Conservation (phyloP, 2,113 vertebrate species). For the Zapornia atra region DNA sequence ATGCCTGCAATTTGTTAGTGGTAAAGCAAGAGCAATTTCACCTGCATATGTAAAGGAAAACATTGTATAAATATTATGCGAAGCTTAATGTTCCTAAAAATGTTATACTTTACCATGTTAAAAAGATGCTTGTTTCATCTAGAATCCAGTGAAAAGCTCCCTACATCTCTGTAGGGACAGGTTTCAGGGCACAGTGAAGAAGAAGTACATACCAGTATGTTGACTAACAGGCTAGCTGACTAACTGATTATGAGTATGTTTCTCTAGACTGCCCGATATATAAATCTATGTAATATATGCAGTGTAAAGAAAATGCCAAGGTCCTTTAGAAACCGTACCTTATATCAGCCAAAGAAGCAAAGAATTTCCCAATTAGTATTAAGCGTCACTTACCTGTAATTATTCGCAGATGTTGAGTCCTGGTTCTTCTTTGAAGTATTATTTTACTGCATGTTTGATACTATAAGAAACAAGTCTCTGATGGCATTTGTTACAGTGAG, state of each 20-base stretch:
- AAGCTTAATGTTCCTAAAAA: neutral
- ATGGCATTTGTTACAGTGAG: neutral
- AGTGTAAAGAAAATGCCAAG: neutral
- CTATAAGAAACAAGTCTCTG: neutral
- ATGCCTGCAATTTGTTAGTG: neutral
- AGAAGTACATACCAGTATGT: neutral
- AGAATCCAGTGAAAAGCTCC: neutral
- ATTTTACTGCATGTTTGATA: neutral
- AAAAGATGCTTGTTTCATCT: neutral
- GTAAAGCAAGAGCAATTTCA: conserved; percentile 8
- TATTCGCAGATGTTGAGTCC: neutral
- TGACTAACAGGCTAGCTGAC: neutral
- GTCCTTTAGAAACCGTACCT: neutral
- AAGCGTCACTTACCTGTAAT: neutral
- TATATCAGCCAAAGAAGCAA: neutral
- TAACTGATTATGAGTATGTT: neutral
- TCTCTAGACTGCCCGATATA: neutral
- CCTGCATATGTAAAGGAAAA: neutral
- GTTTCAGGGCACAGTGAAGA: neutral
- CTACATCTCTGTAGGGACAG: neutral
- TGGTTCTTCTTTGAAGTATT: neutral
- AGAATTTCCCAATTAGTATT: neutral
- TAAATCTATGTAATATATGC: neutral
- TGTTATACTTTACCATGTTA: neutral
- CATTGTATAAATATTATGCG: neutral